These are phyloP conservation scores for Bradypodion ventrale DNA, from an alignment of 2,797 vertebrate genomes.

Conservation along the genomic window DNA sequence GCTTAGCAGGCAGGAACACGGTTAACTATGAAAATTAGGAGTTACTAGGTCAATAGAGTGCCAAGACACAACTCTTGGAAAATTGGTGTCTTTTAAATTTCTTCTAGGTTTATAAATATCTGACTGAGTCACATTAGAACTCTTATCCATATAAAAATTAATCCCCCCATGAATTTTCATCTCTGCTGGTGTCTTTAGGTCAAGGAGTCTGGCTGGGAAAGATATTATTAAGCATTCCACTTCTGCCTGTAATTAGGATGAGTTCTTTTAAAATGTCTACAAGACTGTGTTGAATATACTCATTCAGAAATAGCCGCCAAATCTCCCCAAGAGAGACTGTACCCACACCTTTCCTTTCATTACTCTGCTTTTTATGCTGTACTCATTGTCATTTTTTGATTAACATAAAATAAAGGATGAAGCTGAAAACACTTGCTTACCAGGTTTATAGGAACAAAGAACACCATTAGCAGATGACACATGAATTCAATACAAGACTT, in stretches of 20 bases:
- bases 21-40: neutral
- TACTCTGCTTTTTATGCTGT: neutral
- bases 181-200: constrained; percentile 11
- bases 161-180: constrained; percentile 27
- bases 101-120: constrained; percentile 14
- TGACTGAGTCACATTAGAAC: constrained; percentile 15
- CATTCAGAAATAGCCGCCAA: neutral
- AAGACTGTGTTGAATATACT: neutral
- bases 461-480: constrained; percentile 6
- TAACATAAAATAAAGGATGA: constrained; percentile 10
- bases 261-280: neutral
- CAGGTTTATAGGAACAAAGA: neutral
- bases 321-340: neutral
- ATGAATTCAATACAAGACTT: constrained; percentile 12
- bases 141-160: constrained; percentile 23
- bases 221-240: constrained; percentile 27
- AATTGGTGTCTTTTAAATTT: constrained; percentile 4
- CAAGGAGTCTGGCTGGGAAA: constrained; percentile 23
- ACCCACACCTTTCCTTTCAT: neutral
- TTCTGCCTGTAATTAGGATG: constrained; percentile 22
- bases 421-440: neutral
- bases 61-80: constrained; percentile 5
- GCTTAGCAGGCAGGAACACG: neutral
- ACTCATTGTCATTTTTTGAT: neutral
- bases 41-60: neutral